These are phyloP conservation scores for Pituophis catenifer DNA, from an alignment of 2,113 vertebrate species.

Conservation along the genomic window DNA sequence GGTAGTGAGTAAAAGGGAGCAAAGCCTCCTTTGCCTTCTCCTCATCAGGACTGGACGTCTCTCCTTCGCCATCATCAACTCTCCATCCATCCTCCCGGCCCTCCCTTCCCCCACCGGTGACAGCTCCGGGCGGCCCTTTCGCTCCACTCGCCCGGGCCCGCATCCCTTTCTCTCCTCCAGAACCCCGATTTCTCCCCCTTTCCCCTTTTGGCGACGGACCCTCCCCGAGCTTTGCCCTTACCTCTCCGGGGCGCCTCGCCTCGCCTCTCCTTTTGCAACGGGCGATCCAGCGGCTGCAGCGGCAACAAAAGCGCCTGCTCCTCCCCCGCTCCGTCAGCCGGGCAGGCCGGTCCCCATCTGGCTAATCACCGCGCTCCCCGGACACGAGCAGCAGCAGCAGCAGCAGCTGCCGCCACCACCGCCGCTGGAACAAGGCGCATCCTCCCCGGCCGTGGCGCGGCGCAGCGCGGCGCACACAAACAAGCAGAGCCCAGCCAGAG, in stretches of 20 bases:
- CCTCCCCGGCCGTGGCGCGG: neutral
- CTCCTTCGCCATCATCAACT: neutral
- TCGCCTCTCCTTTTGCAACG: neutral
- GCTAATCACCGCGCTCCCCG: slow-evolving; percentile 8
- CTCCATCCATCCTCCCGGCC: neutral
- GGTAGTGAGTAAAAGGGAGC: too few species aligned
- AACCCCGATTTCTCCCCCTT: neutral
- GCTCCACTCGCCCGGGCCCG: neutral
- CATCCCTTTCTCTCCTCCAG: neutral
- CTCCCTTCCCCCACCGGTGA: neutral
- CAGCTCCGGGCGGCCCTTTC: neutral
- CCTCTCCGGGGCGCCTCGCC: neutral
- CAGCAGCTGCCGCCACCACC: neutral
- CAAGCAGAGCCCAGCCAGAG: neutral
- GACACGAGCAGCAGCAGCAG: neutral
- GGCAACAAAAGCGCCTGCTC: slow-evolving; percentile 23
- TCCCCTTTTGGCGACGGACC: neutral
- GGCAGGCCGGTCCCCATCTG: slow-evolving; percentile 25
- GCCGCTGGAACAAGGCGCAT: slow-evolving; percentile 1
- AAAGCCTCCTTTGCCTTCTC: neutral
- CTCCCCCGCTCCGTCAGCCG: slow-evolving; percentile 11
- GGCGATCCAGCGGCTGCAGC: neutral
- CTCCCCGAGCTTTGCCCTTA: neutral
- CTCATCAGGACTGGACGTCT: neutral
- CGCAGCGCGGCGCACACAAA: neutral